Percentiles rank a stretch among this genome's conserved stretches.
phyloP scores from a whole-genome alignment of 2,113 vertebrate species.

The Aix galericulata region DNA sequence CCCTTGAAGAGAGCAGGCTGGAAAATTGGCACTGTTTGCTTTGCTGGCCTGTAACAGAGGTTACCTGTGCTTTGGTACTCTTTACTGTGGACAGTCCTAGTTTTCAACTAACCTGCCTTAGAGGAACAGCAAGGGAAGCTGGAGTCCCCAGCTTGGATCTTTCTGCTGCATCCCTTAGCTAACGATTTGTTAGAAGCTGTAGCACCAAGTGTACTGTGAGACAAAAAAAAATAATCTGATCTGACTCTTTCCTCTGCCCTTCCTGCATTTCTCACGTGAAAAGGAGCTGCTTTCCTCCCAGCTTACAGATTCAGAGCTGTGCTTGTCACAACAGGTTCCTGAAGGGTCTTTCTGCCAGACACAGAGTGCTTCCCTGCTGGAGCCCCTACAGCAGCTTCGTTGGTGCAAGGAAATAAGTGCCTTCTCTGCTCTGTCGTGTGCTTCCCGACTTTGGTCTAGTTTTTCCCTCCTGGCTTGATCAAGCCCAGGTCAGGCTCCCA shows the following conservation, averaged over 20 bases:
- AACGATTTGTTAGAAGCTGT: constrained; percentile 14
- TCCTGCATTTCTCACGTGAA: background rate
- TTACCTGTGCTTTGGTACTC: constrained; percentile 39
- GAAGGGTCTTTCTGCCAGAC: background rate
- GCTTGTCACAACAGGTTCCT: background rate
- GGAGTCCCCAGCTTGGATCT: background rate
- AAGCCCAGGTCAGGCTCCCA: background rate
- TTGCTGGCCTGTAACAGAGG: constrained; percentile 41
- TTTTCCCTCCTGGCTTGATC: background rate
- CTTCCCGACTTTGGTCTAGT: background rate
- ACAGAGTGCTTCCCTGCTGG: background rate
- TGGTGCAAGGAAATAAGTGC: constrained; percentile 50
- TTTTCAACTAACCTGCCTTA: constrained; percentile 73
- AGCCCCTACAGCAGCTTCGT: background rate
- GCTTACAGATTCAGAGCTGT: background rate
- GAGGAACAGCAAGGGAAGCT: constrained; percentile 60
- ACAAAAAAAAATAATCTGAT: constrained; percentile 12
- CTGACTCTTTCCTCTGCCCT: background rate
- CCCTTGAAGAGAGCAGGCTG: constrained; percentile 78
- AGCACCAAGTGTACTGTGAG: constrained; percentile 31
- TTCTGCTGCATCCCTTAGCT: constrained; percentile 51
- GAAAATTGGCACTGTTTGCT: constrained; percentile 1
- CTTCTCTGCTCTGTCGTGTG: background rate
- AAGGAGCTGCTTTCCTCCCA: background rate
- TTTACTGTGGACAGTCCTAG: constrained; percentile 49